These are phyloP conservation scores for Tenualosa ilisha DNA, from an alignment of 2,797 vertebrate species.

Conservation along the genomic window DNA sequence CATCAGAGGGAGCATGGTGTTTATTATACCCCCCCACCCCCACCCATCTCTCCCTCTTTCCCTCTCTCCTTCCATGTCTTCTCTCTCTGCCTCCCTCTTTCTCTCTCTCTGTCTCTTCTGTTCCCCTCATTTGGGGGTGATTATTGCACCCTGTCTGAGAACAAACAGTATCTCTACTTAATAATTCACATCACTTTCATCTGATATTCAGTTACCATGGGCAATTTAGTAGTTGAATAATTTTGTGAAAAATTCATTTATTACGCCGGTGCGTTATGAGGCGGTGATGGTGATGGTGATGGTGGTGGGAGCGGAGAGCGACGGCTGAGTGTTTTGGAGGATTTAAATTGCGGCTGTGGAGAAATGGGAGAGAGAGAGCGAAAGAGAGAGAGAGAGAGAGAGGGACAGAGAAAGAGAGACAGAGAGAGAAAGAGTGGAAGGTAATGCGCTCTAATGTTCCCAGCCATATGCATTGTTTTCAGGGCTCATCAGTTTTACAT, in stretches of 20 bases:
- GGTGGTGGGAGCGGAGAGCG: slow-evolving; percentile 63
- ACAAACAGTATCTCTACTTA: slow-evolving; percentile 88
- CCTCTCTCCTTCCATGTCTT: slow-evolving; percentile 45
- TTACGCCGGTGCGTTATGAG: slow-evolving; percentile 96
- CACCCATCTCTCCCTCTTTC: slow-evolving; percentile 52
- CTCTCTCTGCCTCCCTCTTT: slow-evolving; percentile 38
- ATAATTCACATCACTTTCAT: slow-evolving; percentile 99
- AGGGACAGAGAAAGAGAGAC: neutral
- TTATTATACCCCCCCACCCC: slow-evolving; percentile 61
- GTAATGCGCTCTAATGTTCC: slow-evolving; percentile 99
- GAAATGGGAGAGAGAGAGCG: neutral
- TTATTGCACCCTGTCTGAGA: slow-evolving; percentile 78
- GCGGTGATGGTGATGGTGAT: slow-evolving; percentile 83
- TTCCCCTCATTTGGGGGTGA: slow-evolving; percentile 67
- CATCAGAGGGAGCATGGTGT: slow-evolving; percentile 58
- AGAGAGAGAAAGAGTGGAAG: slow-evolving; percentile 76
- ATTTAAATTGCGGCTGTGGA: slow-evolving; percentile 91
- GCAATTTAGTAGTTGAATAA: slow-evolving; percentile 99
- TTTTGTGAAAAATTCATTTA: slow-evolving; percentile 99
- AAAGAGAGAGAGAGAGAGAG: neutral
- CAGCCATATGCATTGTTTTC: slow-evolving; percentile 99
- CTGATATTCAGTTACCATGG: slow-evolving; percentile 99
- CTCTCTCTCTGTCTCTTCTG: slow-evolving; percentile 42
- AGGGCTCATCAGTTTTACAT: slow-evolving; percentile 99
- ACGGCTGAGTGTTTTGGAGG: slow-evolving; percentile 87